Evolutionary conservation across 2,797 vertebrate genomes (phyloP).

Genomic region (Chelidonichthys spinosus): DNA sequence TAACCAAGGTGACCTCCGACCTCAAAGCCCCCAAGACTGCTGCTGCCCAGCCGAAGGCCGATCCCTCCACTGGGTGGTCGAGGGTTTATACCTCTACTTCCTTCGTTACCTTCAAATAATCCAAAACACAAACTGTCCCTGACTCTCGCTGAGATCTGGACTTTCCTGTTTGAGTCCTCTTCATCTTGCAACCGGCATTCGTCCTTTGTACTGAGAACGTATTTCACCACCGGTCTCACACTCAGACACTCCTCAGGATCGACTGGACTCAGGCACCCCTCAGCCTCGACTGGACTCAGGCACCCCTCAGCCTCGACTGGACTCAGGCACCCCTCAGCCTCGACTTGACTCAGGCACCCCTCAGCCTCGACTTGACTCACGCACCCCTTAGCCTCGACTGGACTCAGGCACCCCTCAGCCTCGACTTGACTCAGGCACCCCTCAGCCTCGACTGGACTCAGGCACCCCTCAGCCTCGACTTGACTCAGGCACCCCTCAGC

Average conservation of each 20-base stretch:
- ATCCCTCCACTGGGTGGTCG: background rate
- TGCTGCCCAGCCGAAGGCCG: background rate
- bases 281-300: no score
- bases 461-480: no score
- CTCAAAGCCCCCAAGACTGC: background rate
- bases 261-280: no score
- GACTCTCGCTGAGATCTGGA: background rate
- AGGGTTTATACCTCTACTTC: background rate
- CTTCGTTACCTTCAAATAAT: background rate
- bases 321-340: no score
- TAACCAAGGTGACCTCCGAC: background rate
- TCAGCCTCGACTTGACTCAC: no score
- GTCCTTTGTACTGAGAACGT: slow-evolving; percentile 34
- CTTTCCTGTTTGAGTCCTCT: background rate
- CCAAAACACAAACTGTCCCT: background rate
- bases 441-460: no score
- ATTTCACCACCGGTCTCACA: slow-evolving; percentile 32
- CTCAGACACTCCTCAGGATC: background rate
- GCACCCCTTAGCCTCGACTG: no score
- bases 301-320: no score
- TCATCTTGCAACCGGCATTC: slow-evolving; percentile 8
- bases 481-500: no score
- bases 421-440: no score
- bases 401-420: no score
- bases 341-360: no score